These are phyloP conservation scores for Psittacula cyanocephala DNA, from an alignment of 2,113 vertebrate species.

Conservation along the genomic window DNA sequence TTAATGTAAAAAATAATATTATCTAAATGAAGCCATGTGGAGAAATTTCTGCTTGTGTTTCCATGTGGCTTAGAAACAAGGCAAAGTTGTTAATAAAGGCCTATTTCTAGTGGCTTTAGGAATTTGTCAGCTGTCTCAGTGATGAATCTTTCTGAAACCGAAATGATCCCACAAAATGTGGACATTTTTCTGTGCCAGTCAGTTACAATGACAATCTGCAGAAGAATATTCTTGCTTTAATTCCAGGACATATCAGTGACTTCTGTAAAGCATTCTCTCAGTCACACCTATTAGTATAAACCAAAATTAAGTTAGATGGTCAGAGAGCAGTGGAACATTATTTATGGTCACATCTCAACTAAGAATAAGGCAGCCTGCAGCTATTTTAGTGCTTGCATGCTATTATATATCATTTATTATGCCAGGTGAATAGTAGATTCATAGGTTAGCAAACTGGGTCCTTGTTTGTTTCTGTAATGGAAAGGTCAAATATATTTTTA, in stretches of 20 bases:
- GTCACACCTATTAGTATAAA: background rate
- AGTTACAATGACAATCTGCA: background rate
- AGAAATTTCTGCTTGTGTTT: background rate
- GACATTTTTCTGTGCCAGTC: background rate
- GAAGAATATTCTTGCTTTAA: background rate
- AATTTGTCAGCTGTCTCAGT: background rate
- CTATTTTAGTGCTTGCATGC: background rate
- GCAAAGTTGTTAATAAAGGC: background rate
- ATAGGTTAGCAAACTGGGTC: background rate
- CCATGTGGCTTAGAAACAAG: background rate
- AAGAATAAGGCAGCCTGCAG: background rate
- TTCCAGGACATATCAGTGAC: background rate
- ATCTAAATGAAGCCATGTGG: background rate
- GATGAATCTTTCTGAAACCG: background rate
- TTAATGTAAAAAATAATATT: background rate
- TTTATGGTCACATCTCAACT: background rate
- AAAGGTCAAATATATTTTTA: background rate
- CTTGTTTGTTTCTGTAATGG: background rate
- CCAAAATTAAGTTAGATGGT: background rate
- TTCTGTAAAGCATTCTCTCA: background rate
- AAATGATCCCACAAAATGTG: background rate
- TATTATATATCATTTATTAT: background rate
- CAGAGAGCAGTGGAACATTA: background rate
- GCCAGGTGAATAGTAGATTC: background rate
- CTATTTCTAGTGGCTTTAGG: background rate